These are phyloP conservation scores for Oriolus oriolus DNA, from an alignment of 2,113 vertebrate genomes.

Conservation along the genomic window DNA sequence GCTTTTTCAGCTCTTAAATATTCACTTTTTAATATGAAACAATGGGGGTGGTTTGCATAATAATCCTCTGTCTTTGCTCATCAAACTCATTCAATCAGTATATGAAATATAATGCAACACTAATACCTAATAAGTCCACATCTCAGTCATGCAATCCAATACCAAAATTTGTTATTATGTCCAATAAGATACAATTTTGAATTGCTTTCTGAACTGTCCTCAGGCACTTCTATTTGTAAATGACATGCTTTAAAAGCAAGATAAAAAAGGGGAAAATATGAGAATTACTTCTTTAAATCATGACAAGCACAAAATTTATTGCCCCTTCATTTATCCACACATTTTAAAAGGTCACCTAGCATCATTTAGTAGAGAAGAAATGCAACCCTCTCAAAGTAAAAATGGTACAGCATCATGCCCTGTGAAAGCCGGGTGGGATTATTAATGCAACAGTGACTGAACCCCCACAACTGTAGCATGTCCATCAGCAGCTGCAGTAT, in stretches of 20 bases:
- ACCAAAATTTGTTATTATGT: slow-evolving; percentile 27
- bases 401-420: slow-evolving; percentile 10
- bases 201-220: slow-evolving; percentile 22
- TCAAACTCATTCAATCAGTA: slow-evolving; percentile 39
- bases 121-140: slow-evolving; percentile 24
- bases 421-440: slow-evolving; percentile 41
- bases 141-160: slow-evolving; percentile 37
- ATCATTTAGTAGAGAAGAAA: slow-evolving; percentile 37
- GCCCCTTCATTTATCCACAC: slow-evolving; percentile 52
- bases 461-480: not conserved
- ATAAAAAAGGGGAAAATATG: slow-evolving; percentile 24
- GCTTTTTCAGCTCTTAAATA: slow-evolving; percentile 65
- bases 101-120: slow-evolving; percentile 20
- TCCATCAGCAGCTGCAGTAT: not conserved
- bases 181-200: slow-evolving; percentile 36
- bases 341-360: slow-evolving; percentile 59
- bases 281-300: slow-evolving; percentile 45
- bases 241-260: slow-evolving; percentile 20
- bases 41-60: slow-evolving; percentile 47
- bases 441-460: slow-evolving; percentile 11
- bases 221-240: not conserved
- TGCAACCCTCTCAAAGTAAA: slow-evolving; percentile 54
- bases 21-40: slow-evolving; percentile 61
- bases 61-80: slow-evolving; percentile 46
- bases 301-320: slow-evolving; percentile 62